A percentile compares a stretch with the other conserved stretches of the same genome.
phyloP scores from a whole-genome alignment of 2,888 invertebrate genomes.

The Kryphioiulus occultus region DNA sequence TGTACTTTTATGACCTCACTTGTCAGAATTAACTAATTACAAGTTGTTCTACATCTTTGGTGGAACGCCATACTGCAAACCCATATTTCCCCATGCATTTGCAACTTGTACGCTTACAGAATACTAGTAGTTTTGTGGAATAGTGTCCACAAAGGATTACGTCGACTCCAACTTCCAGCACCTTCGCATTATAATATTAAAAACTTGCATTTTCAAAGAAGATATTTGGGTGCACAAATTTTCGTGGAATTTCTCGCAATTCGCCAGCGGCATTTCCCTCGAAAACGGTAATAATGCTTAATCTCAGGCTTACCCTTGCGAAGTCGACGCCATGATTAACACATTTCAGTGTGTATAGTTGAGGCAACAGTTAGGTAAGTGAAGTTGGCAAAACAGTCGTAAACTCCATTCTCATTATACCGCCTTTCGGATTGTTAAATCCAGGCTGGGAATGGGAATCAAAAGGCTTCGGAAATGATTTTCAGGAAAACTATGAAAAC shows the following conservation, averaged over 20 bases:
- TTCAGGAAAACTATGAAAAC: background rate
- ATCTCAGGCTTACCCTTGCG: background rate
- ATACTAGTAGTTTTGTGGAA: too few relatives aligned
- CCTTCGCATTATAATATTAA: background rate
- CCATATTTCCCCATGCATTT: too few relatives aligned
- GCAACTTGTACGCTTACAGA: too few relatives aligned
- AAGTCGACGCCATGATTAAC: too few relatives aligned
- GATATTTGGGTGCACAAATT: background rate
- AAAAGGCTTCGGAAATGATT: background rate
- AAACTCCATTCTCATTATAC: background rate
- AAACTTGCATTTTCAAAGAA: background rate
- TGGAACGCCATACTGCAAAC: too few relatives aligned
- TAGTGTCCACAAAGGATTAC: too few relatives aligned
- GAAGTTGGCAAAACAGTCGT: background rate
- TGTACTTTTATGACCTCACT: too few relatives aligned
- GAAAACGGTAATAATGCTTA: background rate
- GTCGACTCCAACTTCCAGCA: too few relatives aligned
- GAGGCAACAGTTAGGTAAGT: background rate
- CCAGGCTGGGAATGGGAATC: background rate
- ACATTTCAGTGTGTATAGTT: background rate
- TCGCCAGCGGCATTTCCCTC: background rate
- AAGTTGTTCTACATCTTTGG: too few relatives aligned
- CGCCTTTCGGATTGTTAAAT: background rate
- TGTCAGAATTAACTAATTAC: too few relatives aligned
- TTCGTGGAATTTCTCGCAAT: background rate